Evolutionary conservation across 2,113 vertebrate genomes (phyloP).

Genomic region (Ictidomys tridecemlineatus): DNA sequence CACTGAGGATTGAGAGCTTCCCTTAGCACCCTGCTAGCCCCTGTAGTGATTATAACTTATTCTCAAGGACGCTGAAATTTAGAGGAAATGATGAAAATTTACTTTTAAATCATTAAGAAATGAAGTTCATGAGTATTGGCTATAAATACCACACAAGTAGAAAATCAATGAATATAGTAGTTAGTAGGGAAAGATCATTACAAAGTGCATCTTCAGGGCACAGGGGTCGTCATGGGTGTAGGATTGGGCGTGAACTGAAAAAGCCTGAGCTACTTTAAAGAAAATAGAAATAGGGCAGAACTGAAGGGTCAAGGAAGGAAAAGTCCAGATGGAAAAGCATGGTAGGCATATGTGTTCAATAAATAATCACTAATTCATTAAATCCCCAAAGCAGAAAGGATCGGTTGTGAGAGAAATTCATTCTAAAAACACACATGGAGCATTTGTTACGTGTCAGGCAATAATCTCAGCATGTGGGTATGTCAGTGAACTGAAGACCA

Average conservation of each 20-base stretch:
- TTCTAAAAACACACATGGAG: background rate
- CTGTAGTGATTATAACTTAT: background rate
- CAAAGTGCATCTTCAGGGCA: background rate
- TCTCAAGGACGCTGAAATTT: background rate
- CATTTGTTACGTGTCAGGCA: background rate
- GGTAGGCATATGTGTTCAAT: background rate
- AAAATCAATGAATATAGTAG: background rate
- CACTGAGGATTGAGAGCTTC: slow-evolving; percentile 7
- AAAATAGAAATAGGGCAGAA: background rate
- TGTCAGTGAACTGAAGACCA: background rate
- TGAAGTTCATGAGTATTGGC: background rate
- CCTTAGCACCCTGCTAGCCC: background rate
- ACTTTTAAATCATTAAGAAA: background rate
- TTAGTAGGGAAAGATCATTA: background rate
- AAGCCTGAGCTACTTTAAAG: background rate
- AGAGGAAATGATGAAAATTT: background rate
- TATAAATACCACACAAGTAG: background rate
- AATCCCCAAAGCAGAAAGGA: background rate
- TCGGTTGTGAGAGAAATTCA: background rate
- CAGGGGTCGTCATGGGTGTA: rapidly evolving
- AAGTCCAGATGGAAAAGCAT: background rate
- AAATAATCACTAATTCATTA: background rate
- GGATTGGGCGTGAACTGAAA: background rate
- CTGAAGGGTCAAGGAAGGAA: background rate
- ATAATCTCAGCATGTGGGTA: background rate